Evolutionary conservation across 2,888 invertebrate genomes (phyloP).

Genomic region (Zaprionus obscuricornis): DNA sequence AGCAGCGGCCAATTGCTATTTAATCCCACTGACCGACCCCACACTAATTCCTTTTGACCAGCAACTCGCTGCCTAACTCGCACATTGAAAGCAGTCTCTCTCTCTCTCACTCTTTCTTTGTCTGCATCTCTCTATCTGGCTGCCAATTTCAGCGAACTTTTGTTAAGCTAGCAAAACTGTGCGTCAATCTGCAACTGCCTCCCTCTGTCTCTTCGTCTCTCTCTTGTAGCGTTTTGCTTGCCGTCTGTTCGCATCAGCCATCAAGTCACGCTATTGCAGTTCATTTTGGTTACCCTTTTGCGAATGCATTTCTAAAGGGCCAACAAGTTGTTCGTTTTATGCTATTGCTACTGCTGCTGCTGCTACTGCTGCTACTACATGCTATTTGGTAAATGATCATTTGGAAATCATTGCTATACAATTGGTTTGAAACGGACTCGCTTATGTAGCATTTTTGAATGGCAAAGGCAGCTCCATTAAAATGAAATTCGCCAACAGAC

Average conservation of each 20-base stretch:
- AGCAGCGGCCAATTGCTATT: constrained; percentile 43
- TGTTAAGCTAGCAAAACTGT: no score
- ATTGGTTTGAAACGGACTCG: constrained; percentile 26
- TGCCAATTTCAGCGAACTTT: constrained; percentile 21
- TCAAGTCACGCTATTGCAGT: neutral
- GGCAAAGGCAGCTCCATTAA: constrained; percentile 14
- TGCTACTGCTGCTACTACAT: constrained; percentile 7
- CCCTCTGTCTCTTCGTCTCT: neutral
- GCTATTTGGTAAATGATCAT: constrained; percentile 50
- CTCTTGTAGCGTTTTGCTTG: no score
- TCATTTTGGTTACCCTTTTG: constrained; percentile 16
- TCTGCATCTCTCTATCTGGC: constrained; percentile 18
- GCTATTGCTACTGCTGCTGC: constrained; percentile 9
- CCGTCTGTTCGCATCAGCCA: no score
- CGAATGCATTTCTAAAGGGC: constrained; percentile 41
- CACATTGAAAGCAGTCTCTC: no score
- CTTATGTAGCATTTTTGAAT: constrained; percentile 14
- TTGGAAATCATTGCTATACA: constrained; percentile 58
- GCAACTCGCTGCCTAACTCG: constrained; percentile 38
- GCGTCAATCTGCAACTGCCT: no score
- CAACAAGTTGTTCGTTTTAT: constrained; percentile 62
- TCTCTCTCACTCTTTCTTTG: no score
- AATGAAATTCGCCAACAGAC: constrained; percentile 45
- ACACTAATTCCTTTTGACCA: constrained; percentile 43
- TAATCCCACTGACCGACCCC: constrained; percentile 45